Conservation (phyloP, 2,797 vertebrate genomes). For the Pogonophryne albipinna region DNA sequence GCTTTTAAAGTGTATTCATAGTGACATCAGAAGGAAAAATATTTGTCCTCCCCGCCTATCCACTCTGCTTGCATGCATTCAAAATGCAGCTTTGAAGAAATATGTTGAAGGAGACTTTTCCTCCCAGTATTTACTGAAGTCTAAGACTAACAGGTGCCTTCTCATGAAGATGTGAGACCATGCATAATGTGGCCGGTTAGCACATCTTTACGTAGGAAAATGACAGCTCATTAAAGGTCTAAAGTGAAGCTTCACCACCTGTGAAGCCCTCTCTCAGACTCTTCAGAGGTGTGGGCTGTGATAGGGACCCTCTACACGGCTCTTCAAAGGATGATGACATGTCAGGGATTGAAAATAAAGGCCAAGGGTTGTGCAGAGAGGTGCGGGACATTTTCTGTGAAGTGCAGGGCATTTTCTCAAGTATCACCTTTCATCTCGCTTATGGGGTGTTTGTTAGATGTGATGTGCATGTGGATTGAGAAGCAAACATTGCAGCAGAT, state of each 20-base stretch:
- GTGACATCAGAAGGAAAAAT: slow-evolving; percentile 9
- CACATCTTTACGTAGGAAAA: slow-evolving; percentile 62
- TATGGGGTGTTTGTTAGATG: slow-evolving; percentile 18
- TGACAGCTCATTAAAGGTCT: slow-evolving; percentile 81
- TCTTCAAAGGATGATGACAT: slow-evolving; percentile 68
- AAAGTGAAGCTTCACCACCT: slow-evolving; percentile 67
- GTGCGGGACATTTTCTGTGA: slow-evolving; percentile 47
- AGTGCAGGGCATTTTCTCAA: slow-evolving; percentile 54
- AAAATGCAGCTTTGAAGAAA: slow-evolving; percentile 23
- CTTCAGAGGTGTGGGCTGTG: slow-evolving; percentile 61
- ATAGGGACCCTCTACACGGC: slow-evolving; percentile 60
- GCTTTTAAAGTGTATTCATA: slow-evolving; percentile 9
- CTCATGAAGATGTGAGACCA: slow-evolving; percentile 38
- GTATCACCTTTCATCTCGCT: slow-evolving; percentile 27
- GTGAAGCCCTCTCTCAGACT: slow-evolving; percentile 59
- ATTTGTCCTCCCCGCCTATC: not conserved
- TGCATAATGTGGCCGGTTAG: slow-evolving; percentile 69
- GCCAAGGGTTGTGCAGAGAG: slow-evolving; percentile 44
- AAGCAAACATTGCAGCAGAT: not conserved
- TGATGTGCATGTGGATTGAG: slow-evolving; percentile 16
- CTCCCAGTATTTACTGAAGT: slow-evolving; percentile 20
- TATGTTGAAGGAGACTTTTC: slow-evolving; percentile 2
- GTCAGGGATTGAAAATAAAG: slow-evolving; percentile 65
- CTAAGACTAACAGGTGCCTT: slow-evolving; percentile 16
- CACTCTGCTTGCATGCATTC: slow-evolving; percentile 15